These are phyloP conservation scores for human (Homo sapiens) DNA, from an alignment of 2,113 vertebrate species.

Conservation along the genomic window DNA sequence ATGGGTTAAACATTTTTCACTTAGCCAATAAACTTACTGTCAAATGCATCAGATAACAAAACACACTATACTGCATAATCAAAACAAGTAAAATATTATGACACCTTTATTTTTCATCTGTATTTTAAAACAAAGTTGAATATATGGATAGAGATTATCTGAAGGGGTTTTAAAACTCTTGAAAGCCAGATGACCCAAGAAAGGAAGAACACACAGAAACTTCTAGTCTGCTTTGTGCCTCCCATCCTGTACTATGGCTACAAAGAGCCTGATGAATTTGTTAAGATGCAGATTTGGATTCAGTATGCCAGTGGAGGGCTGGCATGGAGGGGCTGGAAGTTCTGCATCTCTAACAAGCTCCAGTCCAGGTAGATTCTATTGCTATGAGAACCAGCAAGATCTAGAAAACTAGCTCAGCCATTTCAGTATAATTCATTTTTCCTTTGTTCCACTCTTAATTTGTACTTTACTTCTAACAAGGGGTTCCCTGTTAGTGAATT, in stretches of 20 bases:
- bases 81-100: not conserved
- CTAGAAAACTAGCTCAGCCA: not conserved
- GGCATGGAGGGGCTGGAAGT: not conserved
- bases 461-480: not conserved
- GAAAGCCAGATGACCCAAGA: not conserved
- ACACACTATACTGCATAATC: not conserved
- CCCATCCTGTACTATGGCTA: not conserved
- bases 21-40: not conserved
- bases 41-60: not conserved
- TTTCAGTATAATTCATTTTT: not conserved
- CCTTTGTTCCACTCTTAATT: not conserved
- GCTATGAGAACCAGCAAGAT: not conserved
- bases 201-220: not conserved
- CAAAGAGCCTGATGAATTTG: not conserved
- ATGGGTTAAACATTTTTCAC: not conserved
- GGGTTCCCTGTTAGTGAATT: not conserved
- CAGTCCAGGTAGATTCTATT: not conserved
- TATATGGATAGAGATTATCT: not conserved
- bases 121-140: not conserved
- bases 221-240: not conserved
- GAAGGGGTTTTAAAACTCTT: not conserved
- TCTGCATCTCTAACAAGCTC: not conserved
- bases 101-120: not conserved
- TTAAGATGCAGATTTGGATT: not conserved
- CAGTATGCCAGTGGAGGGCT: not conserved